Percentiles rank a stretch among this genome's conserved stretches.
Evolutionary conservation across 2,797 vertebrate species (phyloP).

Genomic region (Lepilemur septentrionalis): DNA sequence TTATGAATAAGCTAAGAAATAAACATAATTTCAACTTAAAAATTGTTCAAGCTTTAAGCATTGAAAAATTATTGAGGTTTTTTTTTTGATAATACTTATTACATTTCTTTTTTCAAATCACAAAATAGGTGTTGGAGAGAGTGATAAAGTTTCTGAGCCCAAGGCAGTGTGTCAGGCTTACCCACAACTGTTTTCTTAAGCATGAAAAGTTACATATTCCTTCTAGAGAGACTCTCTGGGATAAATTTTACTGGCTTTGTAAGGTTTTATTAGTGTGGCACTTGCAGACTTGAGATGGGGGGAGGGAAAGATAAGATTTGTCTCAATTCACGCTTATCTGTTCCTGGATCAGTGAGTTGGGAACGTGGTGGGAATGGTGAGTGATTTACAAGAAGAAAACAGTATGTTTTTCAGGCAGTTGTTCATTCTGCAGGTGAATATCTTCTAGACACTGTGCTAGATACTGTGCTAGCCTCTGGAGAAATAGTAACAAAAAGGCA

Average conservation of each 20-base stretch:
- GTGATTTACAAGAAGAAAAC: neutral
- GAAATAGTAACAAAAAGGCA: neutral
- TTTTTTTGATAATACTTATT: neutral
- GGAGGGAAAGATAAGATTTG: neutral
- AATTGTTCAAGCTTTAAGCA: neutral
- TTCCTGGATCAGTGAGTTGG: neutral
- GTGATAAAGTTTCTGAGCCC: neutral
- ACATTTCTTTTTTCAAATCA: neutral
- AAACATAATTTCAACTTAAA: conserved; percentile 23
- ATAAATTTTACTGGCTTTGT: neutral
- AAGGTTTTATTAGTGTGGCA: neutral
- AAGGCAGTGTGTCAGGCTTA: neutral
- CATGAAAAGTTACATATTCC: neutral
- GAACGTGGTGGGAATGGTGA: neutral
- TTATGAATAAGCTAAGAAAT: neutral
- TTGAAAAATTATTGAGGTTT: neutral
- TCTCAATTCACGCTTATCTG: neutral
- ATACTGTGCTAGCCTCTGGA: neutral
- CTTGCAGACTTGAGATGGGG: neutral
- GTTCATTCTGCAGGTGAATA: neutral
- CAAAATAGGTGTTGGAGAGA: neutral
- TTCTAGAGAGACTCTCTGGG: neutral
- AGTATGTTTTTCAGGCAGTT: neutral
- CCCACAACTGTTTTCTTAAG: neutral
- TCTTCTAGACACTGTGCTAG: neutral